Base-by-base conservation (phyloP, 2,113 vertebrate genomes). In the Albula glossodonta region DNA sequence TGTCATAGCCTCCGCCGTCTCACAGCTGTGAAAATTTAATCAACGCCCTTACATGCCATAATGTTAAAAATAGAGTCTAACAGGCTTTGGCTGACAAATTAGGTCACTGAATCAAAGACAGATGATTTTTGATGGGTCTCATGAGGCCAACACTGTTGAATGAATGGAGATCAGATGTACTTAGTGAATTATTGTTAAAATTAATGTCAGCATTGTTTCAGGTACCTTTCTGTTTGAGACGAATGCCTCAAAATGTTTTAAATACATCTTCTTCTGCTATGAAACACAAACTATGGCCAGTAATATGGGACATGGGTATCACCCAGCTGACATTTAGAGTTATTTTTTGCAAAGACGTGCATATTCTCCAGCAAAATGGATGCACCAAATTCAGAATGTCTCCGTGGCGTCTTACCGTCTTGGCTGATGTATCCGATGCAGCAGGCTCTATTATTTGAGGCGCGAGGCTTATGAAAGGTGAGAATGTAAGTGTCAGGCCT, bases 31-130 rank as follows among this genome's bases (percentile, higher is more conserved):
- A 87, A 82, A 60, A 57, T 50, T 51, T 83, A 78, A 86, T 87
- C 74, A 53, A 51, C 41, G 81, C 86, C 56, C 78, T 78, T 8
- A 51, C 52, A 83, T 78, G 57, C n/a, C 22, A 82, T 80, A 41
- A 52, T 52, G 82, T 80, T 87, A 87, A 84, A 87, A 83, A 80
- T 84, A 87, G 82, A 80, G 70, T 79, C 56, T 13, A n/a, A 87
- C 82, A 79, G 56, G 52, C 78, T 83, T 83, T 83, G 57, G 41
- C 82, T 60, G 48, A 70, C 48, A 87, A 86, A 78, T 82, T 83
- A 56, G 80, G 84, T 63, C 84, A 85, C 78, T 63, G 52, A 56
- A 57, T 83, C 13, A 48, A 17, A 60, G 48, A 48, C 4, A 82
- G 63, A 60, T 66, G 66, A 12, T 50, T 49, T 66, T 85, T 48